Base-by-base conservation (phyloP, 2,888 invertebrate genomes). In the Hirtodrosophila trivittata region DNA sequence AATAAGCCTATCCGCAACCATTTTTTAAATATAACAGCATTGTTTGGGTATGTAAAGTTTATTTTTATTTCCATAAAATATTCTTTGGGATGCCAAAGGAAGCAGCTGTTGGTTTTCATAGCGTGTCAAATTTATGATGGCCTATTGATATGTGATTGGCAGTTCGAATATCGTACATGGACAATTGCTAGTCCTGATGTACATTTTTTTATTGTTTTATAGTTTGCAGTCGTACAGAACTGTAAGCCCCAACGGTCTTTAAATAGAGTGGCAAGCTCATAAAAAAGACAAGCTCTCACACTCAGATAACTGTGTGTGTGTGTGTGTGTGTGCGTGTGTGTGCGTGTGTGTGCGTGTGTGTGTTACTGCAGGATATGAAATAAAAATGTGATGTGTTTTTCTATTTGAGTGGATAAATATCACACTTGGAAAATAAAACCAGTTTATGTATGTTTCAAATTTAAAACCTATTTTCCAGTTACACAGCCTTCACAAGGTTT, bases 181-280 rank as follows among this genome's bases (percentile, higher is more conserved):
- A 54, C n/a, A 52, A 47, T 37, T 26, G 28, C 16, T 25, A 41
- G 25, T 30, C 45, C 10, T 26, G 16, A 21, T 21, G 5, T 21
- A 21, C 5, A 21, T 21, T 21, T 21, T 21, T 21, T 3, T 21
- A 73, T 72, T 42, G 62, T 73, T 76, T 55, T 42, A 54, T 57
- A 62, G 66, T 62, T 52, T 28, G 41, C 49, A 25, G 32, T 37
- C 35, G 3, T 37, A 18, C 6, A 10, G 13, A 51, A 47, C 63
- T 54, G 56, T 46, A 38, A 72, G 38, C 60, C 45, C 64, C 54
- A 75, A 75, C 60, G 62, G 46, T 30, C 59, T 62, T 66, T 70
- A 39, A 69, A 67, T 69, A 57, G 66, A 75, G 77, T 75, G 81
- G 54, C 43, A 63, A 66, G 41, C 77, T 58, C 65, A 72, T 75